These are phyloP conservation scores for Trichonephila inaurata DNA, from an alignment of 1,140 invertebrate species.

Conservation along the genomic window DNA sequence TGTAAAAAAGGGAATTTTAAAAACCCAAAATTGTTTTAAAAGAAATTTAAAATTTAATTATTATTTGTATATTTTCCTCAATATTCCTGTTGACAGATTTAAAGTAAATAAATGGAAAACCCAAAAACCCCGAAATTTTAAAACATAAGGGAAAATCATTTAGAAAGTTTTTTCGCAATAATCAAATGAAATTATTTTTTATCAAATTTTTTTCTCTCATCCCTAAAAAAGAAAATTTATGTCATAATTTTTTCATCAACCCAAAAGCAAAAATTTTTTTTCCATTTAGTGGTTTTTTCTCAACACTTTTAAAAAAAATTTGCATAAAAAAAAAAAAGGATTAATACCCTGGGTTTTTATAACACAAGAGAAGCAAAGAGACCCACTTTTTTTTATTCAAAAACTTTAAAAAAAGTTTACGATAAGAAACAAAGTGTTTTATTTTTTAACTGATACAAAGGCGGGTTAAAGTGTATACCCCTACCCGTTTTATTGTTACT, in stretches of 20 bases:
- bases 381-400: conserved; percentile 20
- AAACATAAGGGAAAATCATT: no score
- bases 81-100: no score
- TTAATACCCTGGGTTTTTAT: conserved; percentile 61
- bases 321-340: conserved; percentile 47
- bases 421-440: conserved; percentile 27
- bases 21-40: no score
- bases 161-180: no score
- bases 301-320: conserved; percentile 17
- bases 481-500: background rate
- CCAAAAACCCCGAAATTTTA: no score
- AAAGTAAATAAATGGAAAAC: no score
- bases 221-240: no score
- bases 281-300: background rate
- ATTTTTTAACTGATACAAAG: conserved; percentile 24
- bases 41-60: no score
- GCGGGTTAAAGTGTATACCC: background rate
- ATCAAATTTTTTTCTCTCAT: no score
- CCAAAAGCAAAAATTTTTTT: background rate
- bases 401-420: conserved; percentile 32
- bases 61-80: no score
- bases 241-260: background rate
- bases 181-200: no score
- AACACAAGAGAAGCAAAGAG: conserved; percentile 50
- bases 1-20: no score